Conservation (phyloP, 2,113 vertebrate species). For the Telmatochromis sp. region DNA sequence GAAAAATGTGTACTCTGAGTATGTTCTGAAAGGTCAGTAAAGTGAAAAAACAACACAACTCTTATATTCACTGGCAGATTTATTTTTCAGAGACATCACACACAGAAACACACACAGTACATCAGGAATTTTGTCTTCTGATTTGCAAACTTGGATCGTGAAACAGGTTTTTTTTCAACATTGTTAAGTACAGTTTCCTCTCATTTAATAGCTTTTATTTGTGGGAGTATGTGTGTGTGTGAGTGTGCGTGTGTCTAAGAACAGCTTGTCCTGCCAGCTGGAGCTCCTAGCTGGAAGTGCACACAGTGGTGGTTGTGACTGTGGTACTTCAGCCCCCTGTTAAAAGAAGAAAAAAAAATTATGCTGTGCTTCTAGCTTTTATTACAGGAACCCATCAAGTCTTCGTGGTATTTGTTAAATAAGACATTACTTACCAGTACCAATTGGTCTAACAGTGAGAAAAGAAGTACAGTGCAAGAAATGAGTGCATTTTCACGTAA, state of each 20-base stretch:
- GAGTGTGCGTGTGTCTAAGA: slow-evolving; percentile 29
- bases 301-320: slow-evolving; percentile 56
- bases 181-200: slow-evolving; percentile 4
- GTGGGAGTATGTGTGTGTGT: neutral
- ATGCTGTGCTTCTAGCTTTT: neutral
- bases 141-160: neutral
- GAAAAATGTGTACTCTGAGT: neutral
- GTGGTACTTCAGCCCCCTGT: slow-evolving; percentile 58
- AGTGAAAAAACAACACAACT: slow-evolving; percentile 11
- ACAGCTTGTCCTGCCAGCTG: slow-evolving; percentile 39
- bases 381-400: neutral
- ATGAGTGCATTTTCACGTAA: rapidly evolving
- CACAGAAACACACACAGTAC: neutral
- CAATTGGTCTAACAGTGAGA: slow-evolving; percentile 34
- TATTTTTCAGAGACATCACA: slow-evolving; percentile 47
- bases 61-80: slow-evolving; percentile 48
- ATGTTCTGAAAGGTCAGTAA: neutral
- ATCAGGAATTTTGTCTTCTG: neutral
- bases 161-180: neutral
- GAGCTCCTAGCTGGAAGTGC: slow-evolving; percentile 34
- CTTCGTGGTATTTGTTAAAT: neutral
- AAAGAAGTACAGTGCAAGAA: neutral
- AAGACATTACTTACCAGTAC: slow-evolving; percentile 19
- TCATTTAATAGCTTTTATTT: slow-evolving; percentile 24
- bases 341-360: neutral